Evolutionary conservation across 2,113 vertebrate species (phyloP).

Genomic region (Poeciliopsis prolifica): DNA sequence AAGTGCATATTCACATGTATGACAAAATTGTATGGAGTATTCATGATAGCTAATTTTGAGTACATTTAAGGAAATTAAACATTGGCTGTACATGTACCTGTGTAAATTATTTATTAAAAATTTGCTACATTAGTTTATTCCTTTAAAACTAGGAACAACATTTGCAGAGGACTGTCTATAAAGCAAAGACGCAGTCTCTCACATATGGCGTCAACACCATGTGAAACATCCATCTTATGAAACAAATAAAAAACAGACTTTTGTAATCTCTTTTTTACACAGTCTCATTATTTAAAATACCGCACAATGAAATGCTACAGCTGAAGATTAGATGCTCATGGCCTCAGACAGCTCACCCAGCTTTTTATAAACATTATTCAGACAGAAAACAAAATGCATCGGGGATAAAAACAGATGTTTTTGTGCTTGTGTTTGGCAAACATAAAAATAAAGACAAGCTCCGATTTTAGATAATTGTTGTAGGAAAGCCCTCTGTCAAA

Average conservation of each 20-base stretch:
- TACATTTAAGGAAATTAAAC: constrained; percentile 58
- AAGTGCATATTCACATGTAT: constrained; percentile 62
- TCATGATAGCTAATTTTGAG: constrained; percentile 62
- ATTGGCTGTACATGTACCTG: constrained; percentile 74
- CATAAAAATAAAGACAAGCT: constrained; percentile 9
- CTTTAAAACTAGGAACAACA: constrained; percentile 73
- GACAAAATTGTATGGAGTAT: constrained; percentile 60
- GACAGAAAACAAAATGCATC: neutral
- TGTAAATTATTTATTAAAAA: constrained; percentile 66
- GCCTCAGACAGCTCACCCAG: constrained; percentile 31
- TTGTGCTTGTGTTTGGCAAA: neutral
- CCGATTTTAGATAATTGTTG: neutral
- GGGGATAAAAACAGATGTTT: constrained; percentile 2
- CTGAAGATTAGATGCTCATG: constrained; percentile 17
- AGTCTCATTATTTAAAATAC: constrained; percentile 29
- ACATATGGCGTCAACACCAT: constrained; percentile 46
- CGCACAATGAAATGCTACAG: constrained; percentile 26
- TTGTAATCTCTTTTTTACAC: neutral
- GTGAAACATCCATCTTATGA: constrained; percentile 22
- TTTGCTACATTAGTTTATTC: constrained; percentile 68
- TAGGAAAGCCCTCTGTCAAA: constrained; percentile 8
- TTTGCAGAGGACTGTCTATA: constrained; percentile 51
- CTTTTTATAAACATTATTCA: neutral
- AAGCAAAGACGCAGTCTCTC: constrained; percentile 46
- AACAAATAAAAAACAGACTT: constrained; percentile 7